phyloP scores from a whole-genome alignment of 1,140 invertebrate species.

The Physella acuta region DNA sequence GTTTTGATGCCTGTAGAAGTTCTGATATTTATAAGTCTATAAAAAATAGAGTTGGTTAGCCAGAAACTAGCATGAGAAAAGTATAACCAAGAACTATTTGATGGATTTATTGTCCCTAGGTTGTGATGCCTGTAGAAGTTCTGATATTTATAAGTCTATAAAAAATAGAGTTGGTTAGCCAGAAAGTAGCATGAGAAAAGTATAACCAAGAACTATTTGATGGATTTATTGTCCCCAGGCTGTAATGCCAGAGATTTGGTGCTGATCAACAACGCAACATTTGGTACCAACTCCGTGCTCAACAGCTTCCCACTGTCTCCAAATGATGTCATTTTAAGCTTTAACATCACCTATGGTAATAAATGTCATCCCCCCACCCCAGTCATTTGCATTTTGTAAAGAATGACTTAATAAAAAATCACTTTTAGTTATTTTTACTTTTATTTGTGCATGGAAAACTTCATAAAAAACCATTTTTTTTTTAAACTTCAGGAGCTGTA shows the following conservation, averaged over 20 bases:
- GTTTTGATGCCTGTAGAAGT: too few relatives aligned
- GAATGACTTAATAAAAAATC: not conserved
- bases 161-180: not conserved
- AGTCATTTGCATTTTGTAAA: not conserved
- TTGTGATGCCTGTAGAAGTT: not conserved
- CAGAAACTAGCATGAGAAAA: not conserved
- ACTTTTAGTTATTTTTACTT: not conserved
- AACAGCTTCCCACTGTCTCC: constrained; percentile 39
- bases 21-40: too few relatives aligned
- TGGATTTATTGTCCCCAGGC: constrained; percentile 23
- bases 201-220: not conserved
- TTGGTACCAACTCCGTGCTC: constrained; percentile 51
- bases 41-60: not conserved
- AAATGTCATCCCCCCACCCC: too few relatives aligned
- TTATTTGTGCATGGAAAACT: not conserved
- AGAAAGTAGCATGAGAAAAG: not conserved
- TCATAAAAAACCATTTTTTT: not conserved
- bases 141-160: not conserved
- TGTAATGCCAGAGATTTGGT: constrained; percentile 51
- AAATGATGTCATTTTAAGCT: constrained; percentile 50
- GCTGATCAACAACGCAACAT: constrained; percentile 54
- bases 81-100: not conserved
- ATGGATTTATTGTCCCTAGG: not conserved
- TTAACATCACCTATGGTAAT: constrained; percentile 55
- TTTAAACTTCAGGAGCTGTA: constrained; percentile 43